Evolutionary conservation across 2,888 invertebrate species (phyloP), one percentile per base, ranked within the genome.

Genomic region (Lamproptera curius): DNA sequence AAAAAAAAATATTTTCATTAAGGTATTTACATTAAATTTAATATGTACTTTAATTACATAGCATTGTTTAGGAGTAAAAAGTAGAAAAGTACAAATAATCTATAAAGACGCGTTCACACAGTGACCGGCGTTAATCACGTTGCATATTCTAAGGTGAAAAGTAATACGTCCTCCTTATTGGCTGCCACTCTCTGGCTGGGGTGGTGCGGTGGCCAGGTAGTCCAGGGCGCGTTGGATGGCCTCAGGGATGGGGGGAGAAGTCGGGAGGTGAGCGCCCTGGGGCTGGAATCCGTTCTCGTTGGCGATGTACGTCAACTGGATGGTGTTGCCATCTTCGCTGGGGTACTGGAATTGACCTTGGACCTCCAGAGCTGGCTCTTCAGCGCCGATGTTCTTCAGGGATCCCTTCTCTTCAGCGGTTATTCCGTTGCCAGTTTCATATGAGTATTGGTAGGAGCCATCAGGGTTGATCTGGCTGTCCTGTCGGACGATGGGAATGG

Each of bases 211-310:
- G 20, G 92, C 92, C 55, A 92, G 87, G 70, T 89, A 92, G 31
- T 89, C 92, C 38, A 93, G 76, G 16, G 92, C 90, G 46, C 90
- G 89, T 62, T 91, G 90, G 62, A 93, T 93, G 44, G 90, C 91
- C 51, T 86, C 90, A 42, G 93, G 93, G 52, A 93, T 91, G 51
- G 93, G 93, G 33, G 92, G 93, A 17, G 93, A 88, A 1, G 90
- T 91, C 23, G 91, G 91, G 1, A 91, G 68, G 59, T 91, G 91
- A 14, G 82, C 82, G n/a, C 90, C 90, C 59, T 82, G 87, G 6
- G 92, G 91, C 67, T 91, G 91, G 84, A 87, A 92, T 41, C 93
- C 93, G 57, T 92, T 92, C 68, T 93, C 93, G 63, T 93, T 90
- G 42, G 93, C 92, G 31, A 90, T 74, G 76, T 93, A 93, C 1